phyloP scores from a whole-genome alignment of 2,888 invertebrate species.

The Hedychridium roseum region DNA sequence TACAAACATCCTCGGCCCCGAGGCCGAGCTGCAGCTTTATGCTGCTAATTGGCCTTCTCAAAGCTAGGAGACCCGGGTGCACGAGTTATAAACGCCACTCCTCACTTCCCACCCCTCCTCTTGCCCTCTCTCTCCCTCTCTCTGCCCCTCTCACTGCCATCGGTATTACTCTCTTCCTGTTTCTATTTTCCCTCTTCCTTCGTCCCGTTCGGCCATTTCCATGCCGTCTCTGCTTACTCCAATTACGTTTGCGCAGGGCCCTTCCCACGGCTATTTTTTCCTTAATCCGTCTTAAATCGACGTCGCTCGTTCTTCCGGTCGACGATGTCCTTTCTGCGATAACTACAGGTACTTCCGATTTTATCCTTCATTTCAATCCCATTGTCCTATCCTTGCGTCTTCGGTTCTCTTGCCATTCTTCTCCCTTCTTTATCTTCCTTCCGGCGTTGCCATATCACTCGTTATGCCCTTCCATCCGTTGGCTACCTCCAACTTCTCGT shows the following conservation, averaged over 20 bases:
- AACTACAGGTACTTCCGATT: too few relatives aligned
- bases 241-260: too few relatives aligned
- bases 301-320: too few relatives aligned
- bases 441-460: too few relatives aligned
- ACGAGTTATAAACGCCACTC: slow-evolving; percentile 61
- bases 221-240: too few relatives aligned
- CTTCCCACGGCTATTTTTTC: too few relatives aligned
- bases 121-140: slow-evolving; percentile 13
- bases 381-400: too few relatives aligned
- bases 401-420: slow-evolving; percentile 11
- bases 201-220: too few relatives aligned
- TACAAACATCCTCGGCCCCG: slow-evolving; percentile 60
- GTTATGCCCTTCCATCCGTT: too few relatives aligned
- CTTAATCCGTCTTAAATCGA: too few relatives aligned
- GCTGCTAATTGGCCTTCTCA: slow-evolving; percentile 63
- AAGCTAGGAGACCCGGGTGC: slow-evolving; percentile 53
- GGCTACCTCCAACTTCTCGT: slow-evolving; percentile 15
- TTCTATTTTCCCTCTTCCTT: slow-evolving; percentile 25
- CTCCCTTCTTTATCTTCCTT: slow-evolving; percentile 8
- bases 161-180: slow-evolving; percentile 22
- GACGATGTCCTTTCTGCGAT: too few relatives aligned
- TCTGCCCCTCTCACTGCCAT: slow-evolving; percentile 23
- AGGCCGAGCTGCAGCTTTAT: slow-evolving; percentile 59
- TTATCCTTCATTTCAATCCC: too few relatives aligned
- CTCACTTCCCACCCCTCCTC: slow-evolving; percentile 25